Conservation (phyloP, 2,888 invertebrate species). For the Bursaphelenchus okinawaensis region DNA sequence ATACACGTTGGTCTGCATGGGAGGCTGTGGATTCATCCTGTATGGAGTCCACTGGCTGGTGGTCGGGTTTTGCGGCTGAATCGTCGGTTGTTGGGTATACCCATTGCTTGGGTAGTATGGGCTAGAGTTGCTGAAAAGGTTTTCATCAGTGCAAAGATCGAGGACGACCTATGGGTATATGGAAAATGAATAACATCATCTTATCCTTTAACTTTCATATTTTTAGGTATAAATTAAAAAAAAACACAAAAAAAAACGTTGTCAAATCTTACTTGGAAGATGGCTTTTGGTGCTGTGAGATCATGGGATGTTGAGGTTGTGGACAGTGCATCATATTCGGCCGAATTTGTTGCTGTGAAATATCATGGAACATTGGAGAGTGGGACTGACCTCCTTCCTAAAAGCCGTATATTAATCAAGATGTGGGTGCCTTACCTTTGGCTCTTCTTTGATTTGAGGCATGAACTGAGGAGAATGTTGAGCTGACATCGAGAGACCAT, state of each 20-base stretch:
- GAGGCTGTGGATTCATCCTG: constrained; percentile 14
- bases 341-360: constrained; percentile 1
- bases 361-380: neutral
- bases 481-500: constrained; percentile 12
- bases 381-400: neutral
- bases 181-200: too few relatives aligned
- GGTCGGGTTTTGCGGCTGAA: constrained; percentile 2
- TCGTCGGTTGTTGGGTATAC: neutral
- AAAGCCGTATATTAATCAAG: neutral
- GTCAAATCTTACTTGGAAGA: constrained; percentile 31
- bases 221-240: too few relatives aligned
- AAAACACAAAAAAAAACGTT: neutral
- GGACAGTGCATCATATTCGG: constrained; percentile 26
- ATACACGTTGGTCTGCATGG: neutral
- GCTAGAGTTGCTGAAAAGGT: neutral
- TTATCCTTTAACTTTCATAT: too few relatives aligned
- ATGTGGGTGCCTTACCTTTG: neutral
- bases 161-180: neutral
- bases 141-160: neutral
- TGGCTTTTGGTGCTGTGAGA: constrained; percentile 11
- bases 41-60: constrained; percentile 1
- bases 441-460: constrained; percentile 5
- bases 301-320: constrained; percentile 14
- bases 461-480: constrained; percentile 3
- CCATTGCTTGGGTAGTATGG: neutral